phyloP scores from a whole-genome alignment of 2,888 invertebrate genomes.

The Mylabris sibirica region DNA sequence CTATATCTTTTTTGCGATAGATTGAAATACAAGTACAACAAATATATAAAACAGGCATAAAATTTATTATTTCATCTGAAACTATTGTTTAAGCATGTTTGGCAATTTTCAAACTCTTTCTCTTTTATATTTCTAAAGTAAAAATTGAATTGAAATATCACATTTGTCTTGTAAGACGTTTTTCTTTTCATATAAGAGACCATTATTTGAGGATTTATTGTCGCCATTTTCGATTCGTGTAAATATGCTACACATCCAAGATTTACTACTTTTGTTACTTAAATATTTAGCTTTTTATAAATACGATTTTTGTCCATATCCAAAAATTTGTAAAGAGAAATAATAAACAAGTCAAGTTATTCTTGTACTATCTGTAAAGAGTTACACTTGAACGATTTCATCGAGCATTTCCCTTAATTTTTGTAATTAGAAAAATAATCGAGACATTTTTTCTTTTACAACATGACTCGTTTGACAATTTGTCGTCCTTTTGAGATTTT shows the following conservation, averaged over 20 bases:
- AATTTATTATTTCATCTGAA: slow-evolving; percentile 33
- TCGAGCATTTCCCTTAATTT: not conserved
- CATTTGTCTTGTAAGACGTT: slow-evolving; percentile 27
- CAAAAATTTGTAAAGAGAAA: no score
- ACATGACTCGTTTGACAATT: not conserved
- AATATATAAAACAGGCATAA: slow-evolving; percentile 24
- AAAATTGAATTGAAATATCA: slow-evolving; percentile 29
- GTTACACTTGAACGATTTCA: not conserved
- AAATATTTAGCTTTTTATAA: slow-evolving; percentile 6
- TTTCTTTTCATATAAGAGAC: slow-evolving; percentile 27
- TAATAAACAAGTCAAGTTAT: not conserved
- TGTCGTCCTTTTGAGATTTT: not conserved
- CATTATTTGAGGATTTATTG: slow-evolving; percentile 30
- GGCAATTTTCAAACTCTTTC: slow-evolving; percentile 22
- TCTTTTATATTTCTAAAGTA: not conserved
- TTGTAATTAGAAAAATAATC: not conserved
- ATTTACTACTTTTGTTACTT: slow-evolving; percentile 31
- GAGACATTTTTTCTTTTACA: not conserved
- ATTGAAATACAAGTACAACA: slow-evolving; percentile 17
- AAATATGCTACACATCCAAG: slow-evolving; percentile 29
- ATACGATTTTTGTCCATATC: not conserved
- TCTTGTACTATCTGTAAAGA: not conserved
- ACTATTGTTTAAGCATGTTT: slow-evolving; percentile 29
- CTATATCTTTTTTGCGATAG: slow-evolving; percentile 14
- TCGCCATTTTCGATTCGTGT: slow-evolving; percentile 25